Conservation (phyloP, 2,888 invertebrate species). For the Adelognathus sp. region DNA sequence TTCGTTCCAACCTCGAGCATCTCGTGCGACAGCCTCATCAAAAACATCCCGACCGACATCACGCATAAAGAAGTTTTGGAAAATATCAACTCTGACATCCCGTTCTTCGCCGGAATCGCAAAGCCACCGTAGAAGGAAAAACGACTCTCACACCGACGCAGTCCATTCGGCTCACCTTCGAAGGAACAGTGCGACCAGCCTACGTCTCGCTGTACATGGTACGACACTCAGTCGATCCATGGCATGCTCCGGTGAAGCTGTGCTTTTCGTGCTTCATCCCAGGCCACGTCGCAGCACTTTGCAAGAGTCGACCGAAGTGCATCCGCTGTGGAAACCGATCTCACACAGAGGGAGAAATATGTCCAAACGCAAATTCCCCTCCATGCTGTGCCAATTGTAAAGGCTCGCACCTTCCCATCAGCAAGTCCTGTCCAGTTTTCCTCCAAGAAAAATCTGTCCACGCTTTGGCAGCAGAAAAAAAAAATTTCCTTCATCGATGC, state of each 20-base stretch:
- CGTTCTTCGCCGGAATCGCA: no score
- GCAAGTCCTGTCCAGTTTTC: background rate
- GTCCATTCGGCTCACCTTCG: background rate
- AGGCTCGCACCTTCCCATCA: background rate
- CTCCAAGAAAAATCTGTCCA: background rate
- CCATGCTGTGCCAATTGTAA: background rate
- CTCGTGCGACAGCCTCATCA: no score
- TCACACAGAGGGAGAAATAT: background rate
- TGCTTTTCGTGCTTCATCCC: background rate
- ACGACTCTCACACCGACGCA: background rate
- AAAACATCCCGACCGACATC: no score
- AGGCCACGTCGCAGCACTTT: background rate
- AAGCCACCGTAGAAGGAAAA: no score
- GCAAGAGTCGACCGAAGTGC: background rate
- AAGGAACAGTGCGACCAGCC: background rate
- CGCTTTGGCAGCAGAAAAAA: background rate
- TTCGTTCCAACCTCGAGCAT: no score
- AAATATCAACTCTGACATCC: no score
- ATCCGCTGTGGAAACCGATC: background rate
- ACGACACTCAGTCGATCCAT: background rate
- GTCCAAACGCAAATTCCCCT: background rate
- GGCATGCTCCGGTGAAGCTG: background rate
- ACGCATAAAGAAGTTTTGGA: no score
- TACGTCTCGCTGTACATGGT: background rate
- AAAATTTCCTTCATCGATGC: background rate